Base-by-base conservation (phyloP, 2,113 vertebrate species). In the Xiphophorus maculatus region DNA sequence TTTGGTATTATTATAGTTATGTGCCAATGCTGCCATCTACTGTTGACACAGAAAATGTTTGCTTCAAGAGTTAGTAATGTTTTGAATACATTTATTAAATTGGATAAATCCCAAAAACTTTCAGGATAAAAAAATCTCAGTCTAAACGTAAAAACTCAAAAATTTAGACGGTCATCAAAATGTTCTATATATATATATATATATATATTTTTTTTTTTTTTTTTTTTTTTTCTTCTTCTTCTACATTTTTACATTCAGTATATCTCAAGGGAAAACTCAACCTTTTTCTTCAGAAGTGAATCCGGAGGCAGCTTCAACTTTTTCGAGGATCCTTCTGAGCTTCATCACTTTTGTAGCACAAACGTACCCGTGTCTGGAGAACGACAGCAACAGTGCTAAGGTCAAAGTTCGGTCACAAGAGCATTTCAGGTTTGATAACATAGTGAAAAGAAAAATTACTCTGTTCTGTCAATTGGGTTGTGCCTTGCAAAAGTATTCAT, bases 201-300 rank as follows among this genome's bases (percentile, higher is more conserved):
- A 35, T 35, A 35, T n/a, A n/a, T n/a, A n/a, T n/a, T n/a, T n/a
- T n/a, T n/a, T n/a, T n/a, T n/a, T n/a, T n/a, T n/a, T n/a, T n/a
- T n/a, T n/a, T n/a, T n/a, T n/a, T n/a, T 10, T 35, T 35, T 40
- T 13, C 14, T 32, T 32, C 1, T 35, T 40, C 8, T 40, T 42
- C 13, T 4, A 15, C 40, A 42, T 42, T 42, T 42, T 42, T 42
- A 14, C 40, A 42, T 42, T 42, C 3, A 37, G 35, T 11, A 5
- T 25, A 54, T 54, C 51, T 54, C 14, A 40, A 13, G 9, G 5
- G 65, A 32, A 33, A 22, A 37, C 32, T 7, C 17, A 84, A 98
- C 98, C 98, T 96, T 99, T 99, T 89, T 99, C 98, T 89, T 99
- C 98, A 74, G 97, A 99, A n/a, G 98, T 99, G 90, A 99, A 99